Percentiles rank a stretch among this genome's conserved stretches.
These are phyloP conservation scores for Alosa alosa DNA, from an alignment of 2,113 vertebrate genomes.

Conservation along the genomic window DNA sequence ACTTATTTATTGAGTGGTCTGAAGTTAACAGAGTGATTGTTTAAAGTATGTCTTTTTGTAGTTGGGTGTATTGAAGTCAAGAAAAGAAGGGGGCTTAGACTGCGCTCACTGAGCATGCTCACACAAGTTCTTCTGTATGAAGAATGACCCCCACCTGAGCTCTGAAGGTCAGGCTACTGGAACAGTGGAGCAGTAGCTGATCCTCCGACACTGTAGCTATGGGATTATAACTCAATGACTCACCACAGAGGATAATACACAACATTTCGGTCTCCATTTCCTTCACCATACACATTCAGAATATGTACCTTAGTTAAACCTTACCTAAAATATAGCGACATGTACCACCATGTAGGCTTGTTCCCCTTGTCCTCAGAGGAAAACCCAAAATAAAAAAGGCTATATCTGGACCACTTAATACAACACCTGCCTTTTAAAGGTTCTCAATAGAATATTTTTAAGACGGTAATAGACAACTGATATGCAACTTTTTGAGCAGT, in stretches of 20 bases:
- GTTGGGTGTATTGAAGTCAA: background rate
- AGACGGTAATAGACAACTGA: too few species aligned
- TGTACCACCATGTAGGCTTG: background rate
- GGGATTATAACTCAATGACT: conserved; percentile 57
- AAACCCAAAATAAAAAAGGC: background rate
- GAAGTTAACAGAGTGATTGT: background rate
- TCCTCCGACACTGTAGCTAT: conserved; percentile 51
- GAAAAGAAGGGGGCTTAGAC: background rate
- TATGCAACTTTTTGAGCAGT: too few species aligned
- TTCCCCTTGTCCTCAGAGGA: background rate
- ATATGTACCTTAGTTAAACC: background rate
- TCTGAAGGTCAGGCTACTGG: conserved; percentile 45
- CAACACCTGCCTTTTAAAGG: too few species aligned
- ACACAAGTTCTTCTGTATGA: background rate
- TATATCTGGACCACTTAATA: too few species aligned
- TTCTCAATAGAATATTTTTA: too few species aligned
- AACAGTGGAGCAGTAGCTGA: conserved; percentile 26
- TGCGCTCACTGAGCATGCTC: background rate
- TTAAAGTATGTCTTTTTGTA: background rate
- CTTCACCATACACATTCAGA: background rate
- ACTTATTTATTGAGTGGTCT: background rate
- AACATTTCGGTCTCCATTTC: conserved; percentile 19
- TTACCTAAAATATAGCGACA: background rate
- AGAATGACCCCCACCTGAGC: conserved; percentile 13
- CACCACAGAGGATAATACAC: conserved; percentile 44